A percentile compares a stretch with the other conserved stretches of the same genome.
Conservation (phyloP, 2,113 vertebrate genomes). For the Crotalus viridis region DNA sequence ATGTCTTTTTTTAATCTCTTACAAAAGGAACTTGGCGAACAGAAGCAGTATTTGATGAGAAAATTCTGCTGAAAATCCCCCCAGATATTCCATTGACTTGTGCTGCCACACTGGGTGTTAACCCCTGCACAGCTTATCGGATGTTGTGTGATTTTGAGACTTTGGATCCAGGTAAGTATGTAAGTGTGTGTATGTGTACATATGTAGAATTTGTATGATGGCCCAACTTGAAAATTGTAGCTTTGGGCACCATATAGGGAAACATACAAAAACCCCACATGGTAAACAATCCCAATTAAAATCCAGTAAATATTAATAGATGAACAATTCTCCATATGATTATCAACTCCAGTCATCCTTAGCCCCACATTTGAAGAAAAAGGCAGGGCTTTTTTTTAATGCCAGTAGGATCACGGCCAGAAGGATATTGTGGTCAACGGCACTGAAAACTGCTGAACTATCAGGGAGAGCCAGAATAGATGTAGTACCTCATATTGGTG, state of each 20-base stretch:
- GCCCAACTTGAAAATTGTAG: neutral
- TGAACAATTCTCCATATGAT: neutral
- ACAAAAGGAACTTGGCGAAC: constrained; percentile 87
- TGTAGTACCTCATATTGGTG: neutral
- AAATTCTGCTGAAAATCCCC: constrained; percentile 75
- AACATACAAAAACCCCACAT: neutral
- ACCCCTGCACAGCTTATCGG: constrained; percentile 91
- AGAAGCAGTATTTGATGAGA: constrained; percentile 72
- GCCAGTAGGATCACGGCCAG: neutral
- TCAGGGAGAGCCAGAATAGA: neutral
- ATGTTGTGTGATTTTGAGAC: constrained; percentile 88
- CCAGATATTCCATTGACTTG: constrained; percentile 81
- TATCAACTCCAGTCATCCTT: neutral
- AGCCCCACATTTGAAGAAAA: neutral
- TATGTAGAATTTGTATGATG: neutral
- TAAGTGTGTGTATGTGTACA: neutral
- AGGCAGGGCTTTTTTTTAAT: neutral
- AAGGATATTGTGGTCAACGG: neutral
- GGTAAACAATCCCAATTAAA: too few species aligned
- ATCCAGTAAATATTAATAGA: neutral
- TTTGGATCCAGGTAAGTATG: constrained; percentile 78
- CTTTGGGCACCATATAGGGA: neutral
- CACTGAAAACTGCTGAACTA: neutral
- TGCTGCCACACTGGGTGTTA: constrained; percentile 88
- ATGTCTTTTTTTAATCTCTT: neutral